These are phyloP conservation scores for Siphonodentalium dalli DNA, from an alignment of 2,888 invertebrate species.

Conservation along the genomic window DNA sequence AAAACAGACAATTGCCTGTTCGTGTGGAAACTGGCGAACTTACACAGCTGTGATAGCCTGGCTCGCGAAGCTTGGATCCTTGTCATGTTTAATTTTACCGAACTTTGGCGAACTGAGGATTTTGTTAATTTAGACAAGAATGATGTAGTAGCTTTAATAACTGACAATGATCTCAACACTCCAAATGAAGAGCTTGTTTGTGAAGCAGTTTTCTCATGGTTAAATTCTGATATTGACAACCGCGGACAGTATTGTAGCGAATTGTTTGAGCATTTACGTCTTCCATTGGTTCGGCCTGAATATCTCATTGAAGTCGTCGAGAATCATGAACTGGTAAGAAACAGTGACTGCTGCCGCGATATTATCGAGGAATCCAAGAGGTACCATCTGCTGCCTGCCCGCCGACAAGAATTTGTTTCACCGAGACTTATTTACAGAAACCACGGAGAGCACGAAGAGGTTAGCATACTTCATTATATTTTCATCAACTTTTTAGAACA, in stretches of 20 bases:
- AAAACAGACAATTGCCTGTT: slow-evolving; percentile 82
- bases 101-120: slow-evolving; percentile 41
- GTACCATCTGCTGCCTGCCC: slow-evolving; percentile 38
- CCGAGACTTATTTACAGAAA: slow-evolving; percentile 31
- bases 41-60: slow-evolving; percentile 76
- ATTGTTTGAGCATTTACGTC: slow-evolving; percentile 41
- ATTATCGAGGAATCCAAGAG: slow-evolving; percentile 37
- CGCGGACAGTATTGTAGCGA: slow-evolving; percentile 62
- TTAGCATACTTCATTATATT: too few species aligned
- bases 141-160: slow-evolving; percentile 79
- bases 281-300: slow-evolving; percentile 41
- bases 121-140: slow-evolving; percentile 72
- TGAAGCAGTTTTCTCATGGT: slow-evolving; percentile 77
- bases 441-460: slow-evolving; percentile 33
- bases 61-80: slow-evolving; percentile 76
- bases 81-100: slow-evolving; percentile 68
- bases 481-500: too few species aligned
- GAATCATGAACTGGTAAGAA: slow-evolving; percentile 11
- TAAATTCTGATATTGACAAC: slow-evolving; percentile 70
- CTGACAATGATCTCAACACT: slow-evolving; percentile 83
- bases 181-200: slow-evolving; percentile 84
- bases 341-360: slow-evolving; percentile 23
- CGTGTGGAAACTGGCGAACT: slow-evolving; percentile 81
- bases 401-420: slow-evolving; percentile 36
- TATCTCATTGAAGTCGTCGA: slow-evolving; percentile 33